Percentiles rank a stretch among this genome's conserved stretches.
phyloP scores from a whole-genome alignment of 2,888 invertebrate species.

The Rhagophthalmus giganteus region DNA sequence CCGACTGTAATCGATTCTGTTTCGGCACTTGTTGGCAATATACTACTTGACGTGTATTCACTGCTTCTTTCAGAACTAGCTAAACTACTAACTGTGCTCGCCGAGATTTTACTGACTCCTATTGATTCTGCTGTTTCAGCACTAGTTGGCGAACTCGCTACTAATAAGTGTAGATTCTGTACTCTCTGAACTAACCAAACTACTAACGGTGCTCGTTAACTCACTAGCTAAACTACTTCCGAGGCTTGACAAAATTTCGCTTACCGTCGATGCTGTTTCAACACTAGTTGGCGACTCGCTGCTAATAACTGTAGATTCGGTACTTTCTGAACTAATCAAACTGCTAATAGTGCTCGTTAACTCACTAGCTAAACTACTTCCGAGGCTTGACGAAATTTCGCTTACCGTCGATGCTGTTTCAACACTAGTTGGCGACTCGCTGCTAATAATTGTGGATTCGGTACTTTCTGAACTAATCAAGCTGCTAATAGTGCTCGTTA shows the following conservation, averaged over 20 bases:
- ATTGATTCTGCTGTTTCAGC: slow-evolving; percentile 12
- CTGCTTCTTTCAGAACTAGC: not conserved
- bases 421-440: not conserved
- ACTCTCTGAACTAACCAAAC: not conserved
- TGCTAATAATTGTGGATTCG: slow-evolving; percentile 3
- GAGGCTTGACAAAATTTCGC: too few species aligned
- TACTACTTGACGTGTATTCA: not conserved
- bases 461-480: not conserved
- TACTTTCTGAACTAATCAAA: not conserved
- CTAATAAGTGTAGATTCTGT: not conserved
- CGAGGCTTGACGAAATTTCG: too few species aligned
- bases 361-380: too few species aligned
- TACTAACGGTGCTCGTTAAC: too few species aligned
- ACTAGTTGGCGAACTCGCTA: too few species aligned
- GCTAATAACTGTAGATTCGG: slow-evolving; percentile 11
- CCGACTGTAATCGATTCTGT: not conserved
- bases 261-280: slow-evolving; percentile 13
- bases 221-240: too few species aligned
- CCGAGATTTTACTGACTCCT: slow-evolving; percentile 2
- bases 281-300: not conserved
- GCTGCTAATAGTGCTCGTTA: too few species aligned
- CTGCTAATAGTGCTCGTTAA: too few species aligned
- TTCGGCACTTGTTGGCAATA: slow-evolving; percentile 1
- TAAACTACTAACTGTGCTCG: not conserved
- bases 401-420: slow-evolving; percentile 1